Evolutionary conservation across 30 jellyfish, hydroid and myxozoan species (phyloP).

Genomic region (Clytia hemisphaerica): DNA sequence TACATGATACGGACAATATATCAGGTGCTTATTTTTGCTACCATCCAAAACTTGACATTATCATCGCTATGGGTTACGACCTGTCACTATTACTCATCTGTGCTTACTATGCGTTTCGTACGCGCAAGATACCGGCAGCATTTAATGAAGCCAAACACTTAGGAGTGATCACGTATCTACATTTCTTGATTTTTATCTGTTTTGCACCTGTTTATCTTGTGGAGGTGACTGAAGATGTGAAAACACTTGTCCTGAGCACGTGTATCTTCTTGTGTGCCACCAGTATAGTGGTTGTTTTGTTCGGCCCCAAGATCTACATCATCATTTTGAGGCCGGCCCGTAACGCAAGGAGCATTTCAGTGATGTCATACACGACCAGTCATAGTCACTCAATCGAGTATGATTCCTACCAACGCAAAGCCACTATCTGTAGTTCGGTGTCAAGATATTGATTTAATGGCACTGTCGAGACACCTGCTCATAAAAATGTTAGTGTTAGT

Average conservation of each 20-base stretch:
- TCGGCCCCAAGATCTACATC: slow-evolving; percentile 74
- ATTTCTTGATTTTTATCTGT: slow-evolving; percentile 59
- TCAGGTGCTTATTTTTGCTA: neutral
- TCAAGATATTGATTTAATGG: too few relatives aligned
- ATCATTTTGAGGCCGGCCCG: slow-evolving; percentile 49
- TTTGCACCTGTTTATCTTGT: slow-evolving; percentile 44
- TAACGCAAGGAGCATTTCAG: slow-evolving; percentile 14
- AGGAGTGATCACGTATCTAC: slow-evolving; percentile 79
- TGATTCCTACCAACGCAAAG: too few relatives aligned
- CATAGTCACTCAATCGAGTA: too few relatives aligned
- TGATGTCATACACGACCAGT: slow-evolving; percentile 13
- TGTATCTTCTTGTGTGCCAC: slow-evolving; percentile 62
- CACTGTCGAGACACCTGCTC: too few relatives aligned
- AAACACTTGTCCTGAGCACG: slow-evolving; percentile 48
- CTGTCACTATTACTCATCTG: slow-evolving; percentile 46
- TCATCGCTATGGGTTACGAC: slow-evolving; percentile 47
- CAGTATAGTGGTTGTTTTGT: slow-evolving; percentile 68
- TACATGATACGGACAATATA: slow-evolving; percentile 1
- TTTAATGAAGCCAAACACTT: slow-evolving; percentile 78
- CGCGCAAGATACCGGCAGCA: slow-evolving; percentile 75
- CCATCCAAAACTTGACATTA: slow-evolving; percentile 40
- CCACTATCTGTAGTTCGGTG: too few relatives aligned
- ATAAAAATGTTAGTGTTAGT: too few relatives aligned
- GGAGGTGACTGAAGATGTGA: slow-evolving; percentile 28
- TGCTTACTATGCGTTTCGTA: slow-evolving; percentile 72